Percentiles rank a stretch among this genome's conserved stretches.
Evolutionary conservation across 2,888 invertebrate species (phyloP).

Genomic region (Lagria hirta): DNA sequence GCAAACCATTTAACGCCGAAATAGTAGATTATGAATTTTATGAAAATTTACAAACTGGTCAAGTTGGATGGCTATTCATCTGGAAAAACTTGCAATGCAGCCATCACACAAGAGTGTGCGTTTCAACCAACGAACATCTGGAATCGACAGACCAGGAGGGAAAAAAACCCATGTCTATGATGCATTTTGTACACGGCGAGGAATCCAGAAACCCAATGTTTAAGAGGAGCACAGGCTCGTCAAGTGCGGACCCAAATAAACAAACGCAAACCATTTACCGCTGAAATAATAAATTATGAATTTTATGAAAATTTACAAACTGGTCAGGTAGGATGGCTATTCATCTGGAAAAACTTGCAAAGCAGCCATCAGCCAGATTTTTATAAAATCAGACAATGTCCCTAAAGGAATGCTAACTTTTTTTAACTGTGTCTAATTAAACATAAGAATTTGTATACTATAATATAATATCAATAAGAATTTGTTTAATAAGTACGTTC

Average conservation of each 20-base stretch:
- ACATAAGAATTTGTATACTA: constrained; percentile 5
- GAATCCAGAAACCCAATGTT: constrained; percentile 18
- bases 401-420: constrained; percentile 17
- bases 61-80: constrained; percentile 20
- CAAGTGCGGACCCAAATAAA: constrained; percentile 18
- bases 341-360: constrained; percentile 21
- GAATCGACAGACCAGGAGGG: neutral
- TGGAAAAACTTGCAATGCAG: constrained; percentile 22
- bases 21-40: constrained; percentile 18
- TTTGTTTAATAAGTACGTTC: constrained; percentile 1
- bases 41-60: constrained; percentile 21
- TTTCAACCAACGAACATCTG: neutral
- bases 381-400: constrained; percentile 19
- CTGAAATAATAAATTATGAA: constrained; percentile 16
- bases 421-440: constrained; percentile 12
- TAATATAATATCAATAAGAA: constrained; percentile 1
- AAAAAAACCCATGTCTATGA: constrained; percentile 17
- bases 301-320: constrained; percentile 19
- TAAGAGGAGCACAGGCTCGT: constrained; percentile 18
- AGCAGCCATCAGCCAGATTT: constrained; percentile 21
- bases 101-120: constrained; percentile 13
- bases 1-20: constrained; percentile 20
- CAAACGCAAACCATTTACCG: constrained; percentile 20
- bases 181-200: constrained; percentile 13
- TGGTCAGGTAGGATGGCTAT: constrained; percentile 21